Percentiles rank a stretch among this genome's conserved stretches.
These are phyloP conservation scores for Agrilus cyanescens DNA, from an alignment of 2,888 invertebrate species.

Conservation along the genomic window DNA sequence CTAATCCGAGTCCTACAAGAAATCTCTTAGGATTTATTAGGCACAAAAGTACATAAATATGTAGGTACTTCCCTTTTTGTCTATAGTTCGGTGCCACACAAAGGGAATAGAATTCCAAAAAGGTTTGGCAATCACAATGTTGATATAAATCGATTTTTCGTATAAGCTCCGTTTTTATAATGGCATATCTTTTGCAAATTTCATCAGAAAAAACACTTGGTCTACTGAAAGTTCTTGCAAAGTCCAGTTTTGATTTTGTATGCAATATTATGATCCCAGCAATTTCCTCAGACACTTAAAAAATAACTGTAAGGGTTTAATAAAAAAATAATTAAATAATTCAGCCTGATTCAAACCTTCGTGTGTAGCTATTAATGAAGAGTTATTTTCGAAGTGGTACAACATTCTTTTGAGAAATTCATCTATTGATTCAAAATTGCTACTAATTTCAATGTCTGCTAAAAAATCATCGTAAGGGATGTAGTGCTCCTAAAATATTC, in stretches of 20 bases:
- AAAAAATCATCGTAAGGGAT: slow-evolving; percentile 22
- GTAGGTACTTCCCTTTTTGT: background rate
- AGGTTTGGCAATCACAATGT: slow-evolving; percentile 22
- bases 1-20: slow-evolving; percentile 20
- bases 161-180: slow-evolving; percentile 20
- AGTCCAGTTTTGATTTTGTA: slow-evolving; percentile 22
- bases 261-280: slow-evolving; percentile 24
- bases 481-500: slow-evolving; percentile 17
- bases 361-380: slow-evolving; percentile 25
- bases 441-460: slow-evolving; percentile 19
- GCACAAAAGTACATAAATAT: background rate
- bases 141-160: slow-evolving; percentile 25
- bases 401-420: slow-evolving; percentile 19
- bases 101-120: slow-evolving; percentile 22
- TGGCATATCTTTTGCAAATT: slow-evolving; percentile 19
- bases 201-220: slow-evolving; percentile 21
- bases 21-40: background rate
- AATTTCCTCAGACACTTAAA: slow-evolving; percentile 13
- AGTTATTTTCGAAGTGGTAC: slow-evolving; percentile 21
- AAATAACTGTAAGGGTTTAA: too few species aligned
- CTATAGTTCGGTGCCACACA: slow-evolving; percentile 14
- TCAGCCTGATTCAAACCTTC: slow-evolving; percentile 8
- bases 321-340: too few species aligned
- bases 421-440: slow-evolving; percentile 22
- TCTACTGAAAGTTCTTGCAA: slow-evolving; percentile 23